These are phyloP conservation scores for Caradrina clavipalpis DNA, from an alignment of 2,888 invertebrate genomes.

Conservation along the genomic window DNA sequence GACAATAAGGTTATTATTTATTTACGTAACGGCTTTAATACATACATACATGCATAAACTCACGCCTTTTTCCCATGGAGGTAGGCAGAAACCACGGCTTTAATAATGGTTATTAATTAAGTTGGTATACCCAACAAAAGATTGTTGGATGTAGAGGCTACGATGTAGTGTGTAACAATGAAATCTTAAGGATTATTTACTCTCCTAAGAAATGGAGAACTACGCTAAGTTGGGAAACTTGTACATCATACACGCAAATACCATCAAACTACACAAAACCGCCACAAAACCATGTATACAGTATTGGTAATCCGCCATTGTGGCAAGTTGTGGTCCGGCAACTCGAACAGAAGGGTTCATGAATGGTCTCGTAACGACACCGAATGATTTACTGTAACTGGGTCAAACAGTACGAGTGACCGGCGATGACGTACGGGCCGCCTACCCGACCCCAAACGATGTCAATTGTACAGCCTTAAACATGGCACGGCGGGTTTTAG, in stretches of 20 bases:
- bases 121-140: no score
- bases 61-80: no score
- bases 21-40: no score
- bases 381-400: constrained; percentile 40
- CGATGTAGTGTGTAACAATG: no score
- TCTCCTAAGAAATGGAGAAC: neutral
- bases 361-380: constrained; percentile 51
- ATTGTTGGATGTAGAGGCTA: no score
- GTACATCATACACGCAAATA: neutral
- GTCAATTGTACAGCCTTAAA: neutral
- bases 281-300: constrained; percentile 25
- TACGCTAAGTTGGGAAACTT: neutral
- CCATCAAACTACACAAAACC: constrained; percentile 14
- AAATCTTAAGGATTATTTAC: neutral
- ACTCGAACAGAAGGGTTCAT: constrained; percentile 28
- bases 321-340: constrained; percentile 23
- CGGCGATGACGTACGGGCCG: constrained; percentile 11
- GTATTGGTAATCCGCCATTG: constrained; percentile 45
- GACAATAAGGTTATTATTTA: neutral
- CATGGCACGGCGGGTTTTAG: neutral
- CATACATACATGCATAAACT: no score
- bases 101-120: no score
- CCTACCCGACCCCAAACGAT: constrained; percentile 15
- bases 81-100: no score
- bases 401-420: constrained; percentile 36